Base-by-base conservation (phyloP, 2,888 invertebrate species). In the Volucella zonaria region DNA sequence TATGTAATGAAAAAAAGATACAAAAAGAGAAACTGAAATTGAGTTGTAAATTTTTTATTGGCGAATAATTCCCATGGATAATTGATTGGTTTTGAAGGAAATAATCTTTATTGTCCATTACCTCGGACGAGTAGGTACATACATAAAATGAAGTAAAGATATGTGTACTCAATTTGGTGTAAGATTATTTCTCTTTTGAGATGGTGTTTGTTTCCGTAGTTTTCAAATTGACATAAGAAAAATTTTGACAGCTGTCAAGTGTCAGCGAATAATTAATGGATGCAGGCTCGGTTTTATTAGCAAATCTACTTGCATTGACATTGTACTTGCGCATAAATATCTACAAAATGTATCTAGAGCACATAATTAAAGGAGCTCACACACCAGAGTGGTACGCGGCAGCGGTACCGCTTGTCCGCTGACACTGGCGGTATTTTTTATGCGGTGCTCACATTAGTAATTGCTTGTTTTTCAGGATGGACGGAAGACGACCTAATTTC, bases 41-140 rank as follows among this genome's bases (percentile, higher is more conserved):
- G 82, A 77, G 62, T 62, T 82, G 82, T 82, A 38, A 68, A 62
- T 78, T 64, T 68, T 67, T 78, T 56, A 78, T 78, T 73, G 61
- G 67, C 66, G 40, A 76, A 66, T 66, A 18, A 66, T 52, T 43
- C 14, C 43, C 56, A 3, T 61, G 43, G 40, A 43, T 67, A 59
- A 61, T 67, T 51, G 51, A 67, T 51, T 75, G 11, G 40, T 12
- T 43, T 43, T 56, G 15, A 54, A 31, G 8, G 45, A 56, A n/a
- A 9, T 38, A 31, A 12, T 12, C 45, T 43, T 18, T 45, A 49
- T 49, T 23, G 14, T 61, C 18, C 10, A 49, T 18, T 11, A 10
- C 15, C n/a, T 12, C 38, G 18, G 40, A 14, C n/a, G 15, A 64
- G 11, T 2, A 38, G 8, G 3, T 3, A 12, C 58, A 40, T 3